Evolutionary conservation across 2,113 vertebrate genomes (phyloP).

Genomic region (Dromas ardeola): DNA sequence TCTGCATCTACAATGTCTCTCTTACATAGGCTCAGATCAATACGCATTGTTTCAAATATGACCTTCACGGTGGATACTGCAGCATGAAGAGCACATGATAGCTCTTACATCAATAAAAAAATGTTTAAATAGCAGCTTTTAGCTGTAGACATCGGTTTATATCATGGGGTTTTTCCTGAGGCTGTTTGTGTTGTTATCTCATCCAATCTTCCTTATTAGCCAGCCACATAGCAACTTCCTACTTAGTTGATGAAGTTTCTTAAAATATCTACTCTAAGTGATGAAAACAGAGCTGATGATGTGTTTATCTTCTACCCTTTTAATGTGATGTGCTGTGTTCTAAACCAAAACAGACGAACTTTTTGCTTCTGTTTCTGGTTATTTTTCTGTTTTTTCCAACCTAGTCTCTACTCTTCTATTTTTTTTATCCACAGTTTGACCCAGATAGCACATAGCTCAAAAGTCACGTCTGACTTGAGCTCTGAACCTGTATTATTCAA

Average conservation of each 20-base stretch:
- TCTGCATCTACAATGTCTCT: neutral
- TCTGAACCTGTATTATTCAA: neutral
- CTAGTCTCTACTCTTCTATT: neutral
- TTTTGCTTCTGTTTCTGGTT: neutral
- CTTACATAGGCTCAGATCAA: neutral
- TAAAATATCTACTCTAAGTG: neutral
- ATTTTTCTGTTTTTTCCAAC: neutral
- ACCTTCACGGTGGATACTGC: neutral
- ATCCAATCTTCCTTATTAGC: conserved; percentile 10
- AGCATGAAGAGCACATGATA: conserved; percentile 32
- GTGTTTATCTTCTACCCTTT: neutral
- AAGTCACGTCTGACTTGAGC: neutral
- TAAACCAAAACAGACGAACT: neutral
- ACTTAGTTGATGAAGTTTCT: conserved; percentile 26
- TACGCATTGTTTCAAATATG: neutral
- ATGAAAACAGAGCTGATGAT: conserved; percentile 1
- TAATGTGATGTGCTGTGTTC: neutral
- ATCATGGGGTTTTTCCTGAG: neutral
- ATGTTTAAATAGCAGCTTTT: conserved; percentile 44
- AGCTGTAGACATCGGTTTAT: conserved; percentile 3
- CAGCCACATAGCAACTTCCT: conserved; percentile 20
- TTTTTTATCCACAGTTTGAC: neutral
- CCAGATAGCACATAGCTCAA: neutral
- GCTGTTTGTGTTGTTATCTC: neutral
- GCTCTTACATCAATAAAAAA: conserved; percentile 3